phyloP scores from a whole-genome alignment of 1,140 invertebrate species.

The Cyphomyrmex costatus region DNA sequence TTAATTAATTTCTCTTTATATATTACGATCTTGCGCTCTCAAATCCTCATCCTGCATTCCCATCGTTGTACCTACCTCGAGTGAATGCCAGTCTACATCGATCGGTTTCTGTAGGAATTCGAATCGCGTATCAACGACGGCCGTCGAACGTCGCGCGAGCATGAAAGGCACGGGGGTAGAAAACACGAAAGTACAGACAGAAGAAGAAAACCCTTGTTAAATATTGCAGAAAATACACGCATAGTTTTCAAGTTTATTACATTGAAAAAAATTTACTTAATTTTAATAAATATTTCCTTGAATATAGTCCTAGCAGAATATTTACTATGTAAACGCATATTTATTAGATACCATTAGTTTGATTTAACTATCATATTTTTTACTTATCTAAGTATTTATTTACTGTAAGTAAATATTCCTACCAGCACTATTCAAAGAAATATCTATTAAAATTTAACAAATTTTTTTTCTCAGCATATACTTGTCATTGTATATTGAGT shows the following conservation, averaged over 20 bases:
- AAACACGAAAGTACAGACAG: not conserved
- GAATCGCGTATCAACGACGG: constrained; percentile 60
- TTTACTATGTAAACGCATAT: too few relatives aligned
- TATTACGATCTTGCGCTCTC: not conserved
- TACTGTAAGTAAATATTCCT: too few relatives aligned
- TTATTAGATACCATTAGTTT: too few relatives aligned
- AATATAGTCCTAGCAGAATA: too few relatives aligned
- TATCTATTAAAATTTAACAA: too few relatives aligned
- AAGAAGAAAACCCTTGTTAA: not conserved
- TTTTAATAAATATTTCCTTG: too few relatives aligned
- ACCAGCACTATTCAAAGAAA: too few relatives aligned
- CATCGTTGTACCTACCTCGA: not conserved
- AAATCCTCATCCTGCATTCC: constrained; percentile 36
- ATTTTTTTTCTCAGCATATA: too few relatives aligned
- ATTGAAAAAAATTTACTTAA: too few relatives aligned
- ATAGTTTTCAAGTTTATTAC: constrained; percentile 10
- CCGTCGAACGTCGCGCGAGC: constrained; percentile 1
- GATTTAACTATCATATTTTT: too few relatives aligned
- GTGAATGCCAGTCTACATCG: constrained; percentile 43
- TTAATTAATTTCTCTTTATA: constrained; percentile 25
- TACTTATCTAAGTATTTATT: too few relatives aligned
- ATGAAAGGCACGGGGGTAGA: constrained; percentile 28
- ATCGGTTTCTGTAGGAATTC: constrained; percentile 58
- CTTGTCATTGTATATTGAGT: too few relatives aligned
- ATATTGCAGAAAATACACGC: not conserved